Conservation (phyloP, 1,140 invertebrate species). For the Stenopsyche tienmushanensis region DNA sequence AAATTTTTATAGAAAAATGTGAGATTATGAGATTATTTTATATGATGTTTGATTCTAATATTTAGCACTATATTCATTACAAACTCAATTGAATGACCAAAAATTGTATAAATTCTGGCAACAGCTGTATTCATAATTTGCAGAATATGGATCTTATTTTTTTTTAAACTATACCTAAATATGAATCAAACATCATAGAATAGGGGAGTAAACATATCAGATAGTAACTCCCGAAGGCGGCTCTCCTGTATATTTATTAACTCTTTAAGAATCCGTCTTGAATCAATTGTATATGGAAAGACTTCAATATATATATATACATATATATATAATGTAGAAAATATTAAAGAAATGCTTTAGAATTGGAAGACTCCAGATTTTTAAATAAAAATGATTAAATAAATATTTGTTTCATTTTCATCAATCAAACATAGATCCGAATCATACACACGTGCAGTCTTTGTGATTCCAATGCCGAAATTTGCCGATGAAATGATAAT, state of each 20-base stretch:
- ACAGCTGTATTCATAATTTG: too few relatives aligned
- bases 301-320: conserved; percentile 31
- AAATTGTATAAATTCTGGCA: too few relatives aligned
- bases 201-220: conserved; percentile 25
- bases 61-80: too few relatives aligned
- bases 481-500: too few relatives aligned
- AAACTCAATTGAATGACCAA: too few relatives aligned
- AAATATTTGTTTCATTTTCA: background rate
- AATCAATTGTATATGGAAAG: conserved; percentile 41
- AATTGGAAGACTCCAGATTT: conserved; percentile 41
- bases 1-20: too few relatives aligned
- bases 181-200: background rate
- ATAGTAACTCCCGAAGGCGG: conserved; percentile 23
- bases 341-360: conserved; percentile 40
- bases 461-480: too few relatives aligned
- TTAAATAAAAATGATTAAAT: conserved; percentile 35
- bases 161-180: too few relatives aligned
- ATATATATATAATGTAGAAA: conserved; percentile 29
- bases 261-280: conserved; percentile 39
- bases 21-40: too few relatives aligned
- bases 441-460: too few relatives aligned
- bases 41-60: too few relatives aligned
- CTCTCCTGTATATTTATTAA: conserved; percentile 30
- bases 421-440: background rate
- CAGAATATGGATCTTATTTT: too few relatives aligned